Evolutionary conservation across 2,797 vertebrate genomes (phyloP).

Genomic region (Graptemys geographica): DNA sequence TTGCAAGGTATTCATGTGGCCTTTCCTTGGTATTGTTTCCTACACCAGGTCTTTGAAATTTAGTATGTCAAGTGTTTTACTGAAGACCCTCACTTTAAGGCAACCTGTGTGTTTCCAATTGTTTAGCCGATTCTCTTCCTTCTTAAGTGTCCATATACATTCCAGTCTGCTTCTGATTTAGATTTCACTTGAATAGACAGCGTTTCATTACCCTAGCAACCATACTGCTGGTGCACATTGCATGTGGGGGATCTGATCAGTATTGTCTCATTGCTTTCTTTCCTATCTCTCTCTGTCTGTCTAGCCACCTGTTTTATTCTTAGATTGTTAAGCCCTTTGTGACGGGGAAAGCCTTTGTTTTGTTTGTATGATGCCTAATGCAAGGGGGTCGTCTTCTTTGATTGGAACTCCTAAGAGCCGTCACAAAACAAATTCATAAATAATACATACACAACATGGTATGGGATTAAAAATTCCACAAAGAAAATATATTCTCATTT

Average conservation of each 20-base stretch:
- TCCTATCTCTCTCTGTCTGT: neutral
- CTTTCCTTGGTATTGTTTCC: neutral
- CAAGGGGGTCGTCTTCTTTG: neutral
- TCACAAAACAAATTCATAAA: neutral
- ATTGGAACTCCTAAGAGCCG: fast-evolving
- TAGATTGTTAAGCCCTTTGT: too few species aligned
- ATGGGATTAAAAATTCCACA: fast-evolving
- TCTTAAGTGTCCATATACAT: neutral
- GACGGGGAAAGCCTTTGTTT: neutral
- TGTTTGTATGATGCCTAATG: neutral
- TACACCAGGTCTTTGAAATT: neutral
- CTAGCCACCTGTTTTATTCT: neutral
- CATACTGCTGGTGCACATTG: fast-evolving
- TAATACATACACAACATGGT: neutral
- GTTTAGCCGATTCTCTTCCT: neutral
- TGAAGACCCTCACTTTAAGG: neutral
- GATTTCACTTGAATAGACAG: neutral
- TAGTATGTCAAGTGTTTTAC: neutral
- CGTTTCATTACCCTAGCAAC: neutral
- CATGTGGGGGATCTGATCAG: neutral
- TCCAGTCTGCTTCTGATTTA: neutral
- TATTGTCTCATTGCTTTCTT: neutral
- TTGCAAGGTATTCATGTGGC: neutral
- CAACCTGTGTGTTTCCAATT: neutral
- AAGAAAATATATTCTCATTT: neutral